These are phyloP conservation scores for Rhinopomastus cyanomelas DNA, from an alignment of 2,113 vertebrate genomes.

Conservation along the genomic window DNA sequence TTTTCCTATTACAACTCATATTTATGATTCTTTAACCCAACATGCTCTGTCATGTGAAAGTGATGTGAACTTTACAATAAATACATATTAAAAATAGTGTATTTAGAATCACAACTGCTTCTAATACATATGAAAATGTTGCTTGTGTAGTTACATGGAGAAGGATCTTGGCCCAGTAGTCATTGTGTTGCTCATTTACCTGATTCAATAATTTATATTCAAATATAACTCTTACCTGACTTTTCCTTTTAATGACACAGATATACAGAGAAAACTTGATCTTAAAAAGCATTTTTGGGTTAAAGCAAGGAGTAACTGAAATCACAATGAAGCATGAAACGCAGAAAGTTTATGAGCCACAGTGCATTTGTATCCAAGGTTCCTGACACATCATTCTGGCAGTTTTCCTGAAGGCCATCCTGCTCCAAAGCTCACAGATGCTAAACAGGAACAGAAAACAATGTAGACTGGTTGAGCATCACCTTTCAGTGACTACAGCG, in stretches of 20 bases:
- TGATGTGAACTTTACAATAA: no score
- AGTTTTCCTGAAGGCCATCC: not conserved
- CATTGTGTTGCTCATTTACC: not conserved
- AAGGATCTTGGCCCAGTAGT: not conserved
- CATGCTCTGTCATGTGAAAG: not conserved
- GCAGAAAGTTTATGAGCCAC: not conserved
- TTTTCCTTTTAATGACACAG: not conserved
- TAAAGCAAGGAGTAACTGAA: no score
- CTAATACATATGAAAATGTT: not conserved
- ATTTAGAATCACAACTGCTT: not conserved
- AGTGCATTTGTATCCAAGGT: not conserved
- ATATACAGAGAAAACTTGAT: no score
- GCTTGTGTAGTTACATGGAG: not conserved
- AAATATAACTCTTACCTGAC: not conserved
- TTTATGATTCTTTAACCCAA: not conserved
- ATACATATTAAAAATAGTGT: not conserved
- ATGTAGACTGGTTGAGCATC: not conserved
- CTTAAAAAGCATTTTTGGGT: no score
- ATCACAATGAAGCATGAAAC: no score
- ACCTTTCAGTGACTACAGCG: slow-evolving; percentile 7
- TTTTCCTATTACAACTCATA: not conserved
- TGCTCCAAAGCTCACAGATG: not conserved
- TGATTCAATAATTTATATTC: not conserved
- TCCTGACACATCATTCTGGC: not conserved
- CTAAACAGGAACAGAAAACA: not conserved